Base-by-base conservation (phyloP, 2,113 vertebrate species). In the Muntiacus reevesi region DNA sequence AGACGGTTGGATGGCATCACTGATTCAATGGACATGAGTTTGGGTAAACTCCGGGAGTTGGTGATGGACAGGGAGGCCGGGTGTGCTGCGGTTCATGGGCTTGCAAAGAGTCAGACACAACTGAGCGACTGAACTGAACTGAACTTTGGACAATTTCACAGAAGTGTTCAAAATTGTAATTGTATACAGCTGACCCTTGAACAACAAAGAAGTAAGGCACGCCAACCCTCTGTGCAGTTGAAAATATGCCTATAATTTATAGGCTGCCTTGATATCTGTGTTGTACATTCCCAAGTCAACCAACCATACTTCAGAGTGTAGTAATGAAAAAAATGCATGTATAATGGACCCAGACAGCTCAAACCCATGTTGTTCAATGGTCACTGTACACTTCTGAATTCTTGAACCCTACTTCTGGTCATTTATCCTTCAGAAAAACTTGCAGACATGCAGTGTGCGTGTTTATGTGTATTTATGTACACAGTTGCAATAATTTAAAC, bases 61-160 rank as follows among this genome's bases (percentile, higher is more conserved):
- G 10, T 40, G 67, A 71, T 23, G n/a, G n/a, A 40, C 67, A 71
- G n/a, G n/a, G 10, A 71, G n/a, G n/a, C n/a, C n/a, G 12, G 67
- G n/a, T 0, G 0, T 71, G 67, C n/a, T 71, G 5, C 0, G 1
- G 10, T 40, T 71, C n/a, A 71, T 71, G 67, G n/a, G 19, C 10
- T 40, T 0, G 0, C n/a, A 40, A 36, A 71, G n/a, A 71, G 33
- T 12, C 1, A 2, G 67, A 40, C 9, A 40, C 19, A 21, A 71
- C n/a, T 40, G 67, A 71, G 10, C 0, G 2, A 36, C 10, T 71
- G 19, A 71, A 40, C 1, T 59, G 57, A 59, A 59, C 67, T 23
- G n/a, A 71, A 71, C 67, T 71, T 30, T 45, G 67, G 59, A 82
- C 12, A 60, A 19, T 60, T 82, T 33, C 45, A 71, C 2, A 33